phyloP scores from a whole-genome alignment of 2,888 invertebrate genomes.

The Mythimna vitellina region DNA sequence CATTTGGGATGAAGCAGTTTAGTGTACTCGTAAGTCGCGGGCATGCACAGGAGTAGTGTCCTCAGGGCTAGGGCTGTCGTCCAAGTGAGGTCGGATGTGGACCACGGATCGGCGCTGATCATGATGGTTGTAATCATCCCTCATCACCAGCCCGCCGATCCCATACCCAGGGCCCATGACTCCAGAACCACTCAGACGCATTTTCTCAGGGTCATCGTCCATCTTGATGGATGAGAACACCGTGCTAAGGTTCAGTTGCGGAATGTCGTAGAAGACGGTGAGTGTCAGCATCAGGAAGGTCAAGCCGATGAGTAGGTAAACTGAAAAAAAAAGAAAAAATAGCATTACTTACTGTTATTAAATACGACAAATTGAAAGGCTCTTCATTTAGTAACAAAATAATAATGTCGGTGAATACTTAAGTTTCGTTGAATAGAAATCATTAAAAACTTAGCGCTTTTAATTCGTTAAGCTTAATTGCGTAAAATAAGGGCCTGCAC shows the following conservation, averaged over 20 bases:
- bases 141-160: conserved; percentile 85
- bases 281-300: conserved; percentile 96
- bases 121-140: conserved; percentile 87
- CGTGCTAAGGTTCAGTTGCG: conserved; percentile 95
- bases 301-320: conserved; percentile 95
- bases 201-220: conserved; percentile 92
- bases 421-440: not conserved
- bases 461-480: conserved; percentile 12
- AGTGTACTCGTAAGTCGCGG: conserved; percentile 89
- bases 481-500: not conserved
- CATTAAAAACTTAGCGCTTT: not conserved
- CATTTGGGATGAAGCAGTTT: conserved; percentile 63
- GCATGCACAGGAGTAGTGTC: conserved; percentile 92
- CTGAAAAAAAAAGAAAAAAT: conserved; percentile 82
- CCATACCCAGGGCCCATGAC: conserved; percentile 87
- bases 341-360: not conserved
- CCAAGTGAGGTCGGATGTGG: conserved; percentile 91
- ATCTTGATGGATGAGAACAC: conserved; percentile 93
- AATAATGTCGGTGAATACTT: not conserved
- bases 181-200: conserved; percentile 91
- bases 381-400: no score
- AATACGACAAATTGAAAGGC: not conserved
- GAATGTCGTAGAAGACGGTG: conserved; percentile 96
- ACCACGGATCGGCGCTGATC: conserved; percentile 91
- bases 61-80: conserved; percentile 93